Percentiles rank a stretch among this genome's conserved stretches.
Conservation (phyloP, 2,113 vertebrate species). For the Azemiops feae region DNA sequence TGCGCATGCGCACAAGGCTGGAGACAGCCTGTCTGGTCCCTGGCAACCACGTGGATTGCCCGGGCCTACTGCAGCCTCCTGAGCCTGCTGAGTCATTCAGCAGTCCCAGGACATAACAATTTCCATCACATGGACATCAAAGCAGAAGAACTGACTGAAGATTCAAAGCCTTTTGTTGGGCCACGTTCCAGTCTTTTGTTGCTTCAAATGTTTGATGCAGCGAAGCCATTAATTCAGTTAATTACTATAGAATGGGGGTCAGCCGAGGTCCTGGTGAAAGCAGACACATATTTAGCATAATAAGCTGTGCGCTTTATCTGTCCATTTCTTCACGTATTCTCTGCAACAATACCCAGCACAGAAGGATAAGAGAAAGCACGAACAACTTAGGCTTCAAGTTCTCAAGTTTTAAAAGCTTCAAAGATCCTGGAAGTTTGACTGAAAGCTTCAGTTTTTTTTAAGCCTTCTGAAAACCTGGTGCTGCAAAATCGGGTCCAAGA, state of each 20-base stretch:
- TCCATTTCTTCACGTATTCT: not conserved
- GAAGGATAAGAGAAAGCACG: not conserved
- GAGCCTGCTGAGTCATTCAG: no score
- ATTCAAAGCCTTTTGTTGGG: constrained; percentile 50
- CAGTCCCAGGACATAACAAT: no score
- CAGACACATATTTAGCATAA: constrained; percentile 41
- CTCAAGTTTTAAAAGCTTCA: not conserved
- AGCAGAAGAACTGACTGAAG: constrained; percentile 45
- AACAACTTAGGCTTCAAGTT: not conserved
- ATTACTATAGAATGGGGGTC: constrained; percentile 58
- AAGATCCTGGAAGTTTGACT: not conserved
- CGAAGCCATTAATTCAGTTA: constrained; percentile 56
- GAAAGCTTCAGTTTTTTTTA: not conserved
- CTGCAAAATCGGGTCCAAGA: not conserved
- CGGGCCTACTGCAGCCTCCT: no score
- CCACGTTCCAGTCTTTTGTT: constrained; percentile 51
- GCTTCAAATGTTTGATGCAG: constrained; percentile 53
- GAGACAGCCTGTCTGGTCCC: no score
- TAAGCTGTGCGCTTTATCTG: constrained; percentile 14
- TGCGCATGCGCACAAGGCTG: no score
- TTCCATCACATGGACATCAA: constrained; percentile 29
- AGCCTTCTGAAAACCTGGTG: not conserved
- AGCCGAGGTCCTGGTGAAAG: constrained; percentile 34
- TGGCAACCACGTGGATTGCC: no score
- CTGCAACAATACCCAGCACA: not conserved